Evolutionary conservation across 2,797 vertebrate genomes (phyloP).

Genomic region (Carapus acus): DNA sequence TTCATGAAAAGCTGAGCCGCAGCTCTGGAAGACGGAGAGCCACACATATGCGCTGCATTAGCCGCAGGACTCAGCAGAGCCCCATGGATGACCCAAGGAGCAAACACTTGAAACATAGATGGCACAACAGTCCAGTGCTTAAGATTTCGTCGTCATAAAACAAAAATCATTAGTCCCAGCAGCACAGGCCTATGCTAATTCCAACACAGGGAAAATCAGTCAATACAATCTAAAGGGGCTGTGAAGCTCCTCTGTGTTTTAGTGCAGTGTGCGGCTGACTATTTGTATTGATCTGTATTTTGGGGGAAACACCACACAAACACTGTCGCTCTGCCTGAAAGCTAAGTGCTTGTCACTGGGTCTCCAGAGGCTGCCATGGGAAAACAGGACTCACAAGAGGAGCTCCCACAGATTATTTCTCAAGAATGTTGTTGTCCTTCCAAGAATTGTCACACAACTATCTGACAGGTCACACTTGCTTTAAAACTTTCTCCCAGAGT

Average conservation of each 20-base stretch:
- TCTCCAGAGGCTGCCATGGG: constrained; percentile 50
- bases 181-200: constrained; percentile 65
- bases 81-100: constrained; percentile 31
- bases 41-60: constrained; percentile 48
- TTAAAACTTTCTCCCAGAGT: constrained; percentile 19
- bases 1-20: constrained; percentile 47
- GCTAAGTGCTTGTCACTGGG: constrained; percentile 53
- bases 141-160: constrained; percentile 57
- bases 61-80: constrained; percentile 10
- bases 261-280: constrained; percentile 56
- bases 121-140: constrained; percentile 39
- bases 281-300: constrained; percentile 64
- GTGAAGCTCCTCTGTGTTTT: constrained; percentile 53
- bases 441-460: constrained; percentile 10
- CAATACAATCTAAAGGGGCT: constrained; percentile 59
- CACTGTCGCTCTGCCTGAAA: constrained; percentile 29
- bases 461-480: constrained; percentile 14
- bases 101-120: constrained; percentile 48
- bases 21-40: constrained; percentile 26
- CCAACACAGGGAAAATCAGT: constrained; percentile 56
- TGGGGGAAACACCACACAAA: constrained; percentile 55
- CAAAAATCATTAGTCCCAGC: constrained; percentile 65
- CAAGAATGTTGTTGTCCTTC: constrained; percentile 22
- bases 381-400: constrained; percentile 38
- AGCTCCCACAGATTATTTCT: constrained; percentile 37